Conservation (phyloP, 2,797 vertebrate species). For the Xenops minutus region DNA sequence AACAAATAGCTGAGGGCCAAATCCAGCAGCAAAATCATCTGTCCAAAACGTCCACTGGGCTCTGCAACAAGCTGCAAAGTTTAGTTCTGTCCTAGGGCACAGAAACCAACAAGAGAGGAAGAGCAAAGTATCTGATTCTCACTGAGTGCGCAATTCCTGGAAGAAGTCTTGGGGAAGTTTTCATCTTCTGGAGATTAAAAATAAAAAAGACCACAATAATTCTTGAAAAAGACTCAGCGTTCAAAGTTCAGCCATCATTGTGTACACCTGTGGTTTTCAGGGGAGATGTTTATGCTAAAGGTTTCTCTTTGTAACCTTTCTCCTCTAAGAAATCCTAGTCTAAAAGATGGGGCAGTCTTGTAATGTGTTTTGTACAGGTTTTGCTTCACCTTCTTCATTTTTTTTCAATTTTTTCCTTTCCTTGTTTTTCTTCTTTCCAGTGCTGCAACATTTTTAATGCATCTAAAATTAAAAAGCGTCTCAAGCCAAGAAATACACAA, state of each 20-base stretch:
- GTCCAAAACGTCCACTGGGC: neutral
- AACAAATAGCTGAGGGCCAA: accelerated
- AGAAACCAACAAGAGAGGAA: neutral
- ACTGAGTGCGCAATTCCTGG: neutral
- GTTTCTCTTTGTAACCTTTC: neutral
- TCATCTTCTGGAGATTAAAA: neutral
- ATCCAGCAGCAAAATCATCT: neutral
- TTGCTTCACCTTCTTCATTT: neutral
- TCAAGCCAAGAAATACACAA: neutral
- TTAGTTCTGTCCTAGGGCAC: neutral
- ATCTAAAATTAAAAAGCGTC: neutral
- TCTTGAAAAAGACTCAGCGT: neutral
- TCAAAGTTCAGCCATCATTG: neutral
- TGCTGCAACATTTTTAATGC: neutral
- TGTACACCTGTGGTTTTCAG: neutral
- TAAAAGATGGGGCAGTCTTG: neutral
- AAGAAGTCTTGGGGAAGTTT: neutral
- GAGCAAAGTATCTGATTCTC: neutral
- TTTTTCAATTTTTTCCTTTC: neutral
- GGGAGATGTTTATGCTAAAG: neutral
- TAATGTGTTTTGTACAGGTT: neutral
- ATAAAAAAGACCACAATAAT: neutral
- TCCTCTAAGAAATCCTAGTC: neutral
- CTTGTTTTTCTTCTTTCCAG: neutral
- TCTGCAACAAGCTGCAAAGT: neutral